phyloP scores from a whole-genome alignment of 2,113 vertebrate species.

The Mesembrinibis cayennensis region DNA sequence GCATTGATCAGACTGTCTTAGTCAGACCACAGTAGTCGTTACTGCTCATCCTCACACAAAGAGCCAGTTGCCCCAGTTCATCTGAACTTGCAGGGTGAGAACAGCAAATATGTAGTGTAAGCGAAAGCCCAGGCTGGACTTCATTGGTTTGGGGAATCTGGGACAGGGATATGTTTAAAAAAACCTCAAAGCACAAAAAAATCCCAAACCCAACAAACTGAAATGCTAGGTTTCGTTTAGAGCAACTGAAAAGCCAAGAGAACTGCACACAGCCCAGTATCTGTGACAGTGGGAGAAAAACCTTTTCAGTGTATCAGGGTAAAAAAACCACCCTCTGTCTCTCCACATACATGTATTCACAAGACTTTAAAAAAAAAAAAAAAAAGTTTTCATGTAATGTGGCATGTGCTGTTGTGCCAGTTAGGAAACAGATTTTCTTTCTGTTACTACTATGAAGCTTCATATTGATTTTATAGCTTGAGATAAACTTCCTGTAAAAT shows the following conservation, averaged over 20 bases:
- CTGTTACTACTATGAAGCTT: neutral
- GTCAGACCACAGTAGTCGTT: neutral
- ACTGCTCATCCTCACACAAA: neutral
- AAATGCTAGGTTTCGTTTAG: neutral
- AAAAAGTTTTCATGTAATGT: neutral
- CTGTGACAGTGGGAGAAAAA: neutral
- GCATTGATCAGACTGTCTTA: neutral
- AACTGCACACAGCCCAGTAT: neutral
- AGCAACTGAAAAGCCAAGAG: neutral
- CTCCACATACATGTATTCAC: neutral
- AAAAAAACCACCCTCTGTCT: fast-evolving
- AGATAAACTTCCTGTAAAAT: neutral
- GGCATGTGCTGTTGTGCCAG: neutral
- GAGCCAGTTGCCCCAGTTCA: neutral
- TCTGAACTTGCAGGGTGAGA: neutral
- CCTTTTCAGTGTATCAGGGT: neutral
- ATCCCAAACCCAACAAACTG: neutral
- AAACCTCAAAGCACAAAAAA: neutral
- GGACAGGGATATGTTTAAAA: neutral
- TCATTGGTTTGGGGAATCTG: neutral
- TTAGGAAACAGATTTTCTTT: neutral
- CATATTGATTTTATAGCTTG: neutral
- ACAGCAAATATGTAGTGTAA: neutral
- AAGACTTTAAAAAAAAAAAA: neutral
- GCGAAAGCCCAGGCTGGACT: neutral